Evolutionary conservation across 2,797 vertebrate genomes (phyloP), one percentile per base, ranked within the genome.

Genomic region (Pseudotriccus pelzelni): DNA sequence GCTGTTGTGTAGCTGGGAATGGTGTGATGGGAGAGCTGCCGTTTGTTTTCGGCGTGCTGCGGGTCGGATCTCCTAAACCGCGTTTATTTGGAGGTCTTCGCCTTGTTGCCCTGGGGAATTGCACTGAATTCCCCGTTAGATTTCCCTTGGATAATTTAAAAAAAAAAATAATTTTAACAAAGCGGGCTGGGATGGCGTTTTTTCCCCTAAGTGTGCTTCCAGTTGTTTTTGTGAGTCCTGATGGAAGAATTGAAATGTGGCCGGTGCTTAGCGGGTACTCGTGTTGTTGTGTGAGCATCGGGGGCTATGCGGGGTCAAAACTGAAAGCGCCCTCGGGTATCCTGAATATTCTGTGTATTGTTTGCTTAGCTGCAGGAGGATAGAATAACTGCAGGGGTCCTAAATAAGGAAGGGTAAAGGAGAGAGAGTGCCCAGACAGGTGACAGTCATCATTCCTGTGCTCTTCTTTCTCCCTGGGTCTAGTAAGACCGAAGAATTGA

Each of bases 301-400:
- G 27, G 27, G 32, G 56, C 17, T 14, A 16, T 1, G 10, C 34
- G 2, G 22, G 0, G n/a, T 68, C 41, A 32, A 47, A 86, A 52
- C 0, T 37, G 68, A 56, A 72, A 72, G 28, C 39, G 3, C 4
- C 0, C 12, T 37, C 8, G 0, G 0, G 3, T 24, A 2, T 41
- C 34, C 28, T 58, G 10, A 34, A 43, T 16, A 39, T 39, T 36
- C 4, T 14, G 1, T 11, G 2, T 39, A 5, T 63, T 7, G 23
- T 21, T 44, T 60, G 18, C 7, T 85, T 46, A 34, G 28, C 12
- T 41, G 58, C 13, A 9, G 34, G 12, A 24, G 28, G n/a, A 4
- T 4, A 15, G 37, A 30, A 30, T 28, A 50, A 50, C 27, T 50
- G 23, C 37, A 32, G 24, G 36, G 56, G 23, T 63, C 8, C 53